A percentile compares a stretch with the other conserved stretches of the same genome.
These are phyloP conservation scores for Climacteris rufus DNA, from an alignment of 2,113 vertebrate species.

Conservation along the genomic window DNA sequence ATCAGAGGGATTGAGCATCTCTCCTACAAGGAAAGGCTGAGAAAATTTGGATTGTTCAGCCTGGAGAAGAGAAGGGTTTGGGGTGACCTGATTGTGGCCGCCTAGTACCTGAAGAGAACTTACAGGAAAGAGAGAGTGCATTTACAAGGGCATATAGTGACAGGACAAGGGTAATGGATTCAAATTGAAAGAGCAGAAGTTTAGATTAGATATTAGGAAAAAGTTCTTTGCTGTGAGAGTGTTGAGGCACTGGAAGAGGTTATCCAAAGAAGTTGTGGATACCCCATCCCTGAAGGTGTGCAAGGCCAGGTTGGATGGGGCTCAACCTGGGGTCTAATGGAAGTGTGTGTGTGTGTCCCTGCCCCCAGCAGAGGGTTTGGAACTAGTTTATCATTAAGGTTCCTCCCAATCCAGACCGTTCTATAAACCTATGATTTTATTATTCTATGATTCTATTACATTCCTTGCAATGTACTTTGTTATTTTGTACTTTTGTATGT, in stretches of 20 bases:
- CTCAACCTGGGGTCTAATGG: background rate
- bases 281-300: too few species aligned
- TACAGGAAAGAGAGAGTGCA: background rate
- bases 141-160: background rate
- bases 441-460: background rate
- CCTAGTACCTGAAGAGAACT: background rate
- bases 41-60: background rate
- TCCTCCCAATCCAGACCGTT: background rate
- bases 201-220: background rate
- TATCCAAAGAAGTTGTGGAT: background rate
- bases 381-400: background rate
- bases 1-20: background rate
- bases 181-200: background rate
- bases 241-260: background rate
- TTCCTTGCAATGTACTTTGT: background rate
- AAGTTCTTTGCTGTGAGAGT: background rate
- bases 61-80: background rate
- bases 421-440: background rate
- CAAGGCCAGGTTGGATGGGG: background rate
- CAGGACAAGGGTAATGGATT: background rate
- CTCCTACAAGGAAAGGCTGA: background rate
- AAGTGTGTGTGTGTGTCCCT: background rate
- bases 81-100: background rate
- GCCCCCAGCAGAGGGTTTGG: background rate
- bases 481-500: background rate